Evolutionary conservation across 2,888 invertebrate genomes (phyloP).

Genomic region (Tenodera sinensis): DNA sequence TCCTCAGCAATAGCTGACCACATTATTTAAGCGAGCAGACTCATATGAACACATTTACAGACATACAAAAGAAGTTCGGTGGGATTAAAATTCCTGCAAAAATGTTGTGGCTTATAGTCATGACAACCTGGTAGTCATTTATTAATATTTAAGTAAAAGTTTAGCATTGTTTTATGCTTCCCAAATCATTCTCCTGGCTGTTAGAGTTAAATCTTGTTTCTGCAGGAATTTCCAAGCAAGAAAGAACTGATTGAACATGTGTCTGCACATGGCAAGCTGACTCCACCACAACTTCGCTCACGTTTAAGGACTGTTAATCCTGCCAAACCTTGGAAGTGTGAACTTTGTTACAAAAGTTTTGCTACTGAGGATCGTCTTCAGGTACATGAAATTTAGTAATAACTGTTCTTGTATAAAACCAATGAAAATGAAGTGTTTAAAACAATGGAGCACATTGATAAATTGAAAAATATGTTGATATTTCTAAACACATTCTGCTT

Average conservation of each 20-base stretch:
- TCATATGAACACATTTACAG: too few species aligned
- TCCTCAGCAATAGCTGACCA: too few species aligned
- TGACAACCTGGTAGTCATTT: too few species aligned
- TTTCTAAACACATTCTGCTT: too few species aligned
- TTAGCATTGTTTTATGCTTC: background rate
- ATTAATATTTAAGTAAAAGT: too few species aligned
- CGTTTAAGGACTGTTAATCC: slow-evolving; percentile 38
- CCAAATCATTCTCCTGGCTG: background rate
- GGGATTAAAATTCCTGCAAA: too few species aligned
- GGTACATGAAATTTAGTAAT: slow-evolving; percentile 37
- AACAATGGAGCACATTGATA: too few species aligned
- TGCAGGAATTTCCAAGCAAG: slow-evolving; percentile 41
- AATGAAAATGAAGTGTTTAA: too few species aligned
- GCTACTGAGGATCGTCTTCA: slow-evolving; percentile 57
- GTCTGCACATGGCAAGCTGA: slow-evolving; percentile 44
- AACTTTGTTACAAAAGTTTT: slow-evolving; percentile 63
- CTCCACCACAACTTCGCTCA: background rate
- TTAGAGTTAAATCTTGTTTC: background rate
- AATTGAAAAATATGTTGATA: too few species aligned
- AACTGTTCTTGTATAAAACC: background rate
- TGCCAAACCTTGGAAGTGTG: slow-evolving; percentile 56
- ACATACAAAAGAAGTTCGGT: too few species aligned
- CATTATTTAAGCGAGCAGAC: too few species aligned
- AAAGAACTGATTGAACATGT: slow-evolving; percentile 50
- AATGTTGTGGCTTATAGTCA: too few species aligned